Conservation (phyloP, 2,888 invertebrate genomes). For the Cerastoderma edule region DNA sequence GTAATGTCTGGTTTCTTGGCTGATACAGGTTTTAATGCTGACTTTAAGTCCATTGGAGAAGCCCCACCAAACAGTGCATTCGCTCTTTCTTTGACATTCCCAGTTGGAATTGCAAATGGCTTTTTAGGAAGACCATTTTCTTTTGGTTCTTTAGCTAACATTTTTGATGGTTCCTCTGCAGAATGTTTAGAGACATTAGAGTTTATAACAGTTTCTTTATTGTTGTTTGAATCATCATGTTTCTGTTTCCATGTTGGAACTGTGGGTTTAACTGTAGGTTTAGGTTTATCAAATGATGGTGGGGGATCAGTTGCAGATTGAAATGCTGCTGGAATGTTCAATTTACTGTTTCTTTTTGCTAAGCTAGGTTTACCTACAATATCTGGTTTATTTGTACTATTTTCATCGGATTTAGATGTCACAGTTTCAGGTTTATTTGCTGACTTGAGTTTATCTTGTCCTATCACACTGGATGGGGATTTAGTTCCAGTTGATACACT, state of each 20-base stretch:
- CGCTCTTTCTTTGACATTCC: constrained; percentile 14
- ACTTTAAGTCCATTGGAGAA: constrained; percentile 2
- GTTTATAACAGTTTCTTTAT: constrained; percentile 22
- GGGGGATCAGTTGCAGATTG: constrained; percentile 4
- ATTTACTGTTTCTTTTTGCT: constrained; percentile 29
- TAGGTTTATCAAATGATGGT: constrained; percentile 26
- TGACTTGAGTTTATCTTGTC: constrained; percentile 3
- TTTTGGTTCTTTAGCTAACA: constrained; percentile 20
- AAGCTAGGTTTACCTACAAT: constrained; percentile 8
- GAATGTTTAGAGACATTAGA: constrained; percentile 6
- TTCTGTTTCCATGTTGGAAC: constrained; percentile 28
- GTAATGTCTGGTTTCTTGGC: neutral
- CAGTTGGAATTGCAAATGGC: constrained; percentile 7
- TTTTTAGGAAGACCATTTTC: constrained; percentile 20
- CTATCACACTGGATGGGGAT: neutral
- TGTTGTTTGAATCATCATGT: constrained; percentile 28
- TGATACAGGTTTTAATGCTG: constrained; percentile 1
- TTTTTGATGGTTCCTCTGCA: neutral
- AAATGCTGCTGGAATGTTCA: constrained; percentile 43
- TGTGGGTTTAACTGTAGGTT: constrained; percentile 28
- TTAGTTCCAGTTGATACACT: neutral
- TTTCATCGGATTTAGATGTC: constrained; percentile 3
- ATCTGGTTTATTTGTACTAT: neutral
- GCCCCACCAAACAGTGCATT: constrained; percentile 16
- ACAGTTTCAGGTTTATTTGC: neutral